Evolutionary conservation across 1,140 invertebrate genomes (phyloP).

Genomic region (Cotesia glomerata): DNA sequence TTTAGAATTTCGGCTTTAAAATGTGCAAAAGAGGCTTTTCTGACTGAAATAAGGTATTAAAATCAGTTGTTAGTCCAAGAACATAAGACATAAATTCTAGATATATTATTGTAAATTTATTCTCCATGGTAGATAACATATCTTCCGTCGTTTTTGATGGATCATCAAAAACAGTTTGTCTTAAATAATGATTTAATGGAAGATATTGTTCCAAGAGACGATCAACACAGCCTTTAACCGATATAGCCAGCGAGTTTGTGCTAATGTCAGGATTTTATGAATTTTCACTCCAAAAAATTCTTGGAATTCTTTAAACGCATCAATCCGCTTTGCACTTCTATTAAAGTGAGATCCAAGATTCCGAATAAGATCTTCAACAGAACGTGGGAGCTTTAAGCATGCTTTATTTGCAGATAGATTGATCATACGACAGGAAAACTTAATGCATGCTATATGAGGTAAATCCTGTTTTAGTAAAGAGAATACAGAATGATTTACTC

Average conservation of each 20-base stretch:
- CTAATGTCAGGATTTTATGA: slow-evolving; percentile 49
- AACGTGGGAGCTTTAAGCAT: slow-evolving; percentile 43
- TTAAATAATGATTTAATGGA: slow-evolving; percentile 48
- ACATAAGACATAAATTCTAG: slow-evolving; percentile 48
- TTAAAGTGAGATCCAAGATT: slow-evolving; percentile 49
- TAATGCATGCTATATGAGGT: slow-evolving; percentile 42
- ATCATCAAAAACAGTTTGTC: slow-evolving; percentile 42
- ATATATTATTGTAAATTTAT: slow-evolving; percentile 44
- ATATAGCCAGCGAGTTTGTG: slow-evolving; percentile 52
- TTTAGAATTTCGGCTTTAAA: slow-evolving; percentile 32
- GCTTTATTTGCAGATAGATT: slow-evolving; percentile 44
- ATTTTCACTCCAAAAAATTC: slow-evolving; percentile 44
- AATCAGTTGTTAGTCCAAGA: slow-evolving; percentile 41
- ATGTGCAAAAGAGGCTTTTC: slow-evolving; percentile 42
- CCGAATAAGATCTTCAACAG: slow-evolving; percentile 30
- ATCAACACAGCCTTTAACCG: slow-evolving; percentile 49
- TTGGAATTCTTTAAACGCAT: slow-evolving; percentile 50
- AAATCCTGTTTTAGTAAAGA: slow-evolving; percentile 36
- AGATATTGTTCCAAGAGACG: slow-evolving; percentile 46
- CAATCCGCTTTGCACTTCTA: slow-evolving; percentile 41
- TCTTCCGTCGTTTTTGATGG: slow-evolving; percentile 48
- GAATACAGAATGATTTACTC: slow-evolving; percentile 47
- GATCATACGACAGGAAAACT: slow-evolving; percentile 51
- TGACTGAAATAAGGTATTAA: slow-evolving; percentile 50
- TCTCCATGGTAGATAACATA: slow-evolving; percentile 47